These are phyloP conservation scores for Caenorhabditis elegans DNA, from an alignment of 1,140 invertebrate genomes.

Conservation along the genomic window DNA sequence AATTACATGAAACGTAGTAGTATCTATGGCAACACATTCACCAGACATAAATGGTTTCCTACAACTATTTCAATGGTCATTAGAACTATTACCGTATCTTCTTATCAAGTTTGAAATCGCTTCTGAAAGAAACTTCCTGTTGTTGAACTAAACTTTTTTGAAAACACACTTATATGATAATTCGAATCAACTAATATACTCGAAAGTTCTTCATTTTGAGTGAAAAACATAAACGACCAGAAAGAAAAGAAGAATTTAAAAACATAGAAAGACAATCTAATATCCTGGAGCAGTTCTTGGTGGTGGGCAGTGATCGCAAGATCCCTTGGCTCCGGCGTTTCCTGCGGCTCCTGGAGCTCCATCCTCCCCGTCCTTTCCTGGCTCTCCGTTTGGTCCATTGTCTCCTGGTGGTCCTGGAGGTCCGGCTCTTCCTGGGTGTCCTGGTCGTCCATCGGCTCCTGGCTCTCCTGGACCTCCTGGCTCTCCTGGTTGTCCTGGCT, in stretches of 20 bases:
- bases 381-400: slow-evolving; percentile 37
- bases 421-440: slow-evolving; percentile 35
- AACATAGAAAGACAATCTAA: too few species aligned
- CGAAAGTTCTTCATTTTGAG: background rate
- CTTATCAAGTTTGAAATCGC: too few species aligned
- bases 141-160: too few species aligned
- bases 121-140: too few species aligned
- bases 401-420: slow-evolving; percentile 45
- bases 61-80: too few species aligned
- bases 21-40: too few species aligned
- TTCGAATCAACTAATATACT: background rate
- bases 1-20: too few species aligned
- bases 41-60: too few species aligned
- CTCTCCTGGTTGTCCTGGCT: slow-evolving; percentile 40
- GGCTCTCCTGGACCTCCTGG: slow-evolving; percentile 40
- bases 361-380: slow-evolving; percentile 42
- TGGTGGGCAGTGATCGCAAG: slow-evolving; percentile 45
- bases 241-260: background rate
- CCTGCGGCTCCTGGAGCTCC: slow-evolving; percentile 36
- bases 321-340: slow-evolving; percentile 41
- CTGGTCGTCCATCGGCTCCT: slow-evolving; percentile 40
- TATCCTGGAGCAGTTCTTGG: slow-evolving; percentile 47
- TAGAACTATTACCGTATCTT: too few species aligned
- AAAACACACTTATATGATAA: too few species aligned
- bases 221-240: background rate